These are phyloP conservation scores for Oncorhynchus masou DNA, from an alignment of 2,113 vertebrate genomes.

Conservation along the genomic window DNA sequence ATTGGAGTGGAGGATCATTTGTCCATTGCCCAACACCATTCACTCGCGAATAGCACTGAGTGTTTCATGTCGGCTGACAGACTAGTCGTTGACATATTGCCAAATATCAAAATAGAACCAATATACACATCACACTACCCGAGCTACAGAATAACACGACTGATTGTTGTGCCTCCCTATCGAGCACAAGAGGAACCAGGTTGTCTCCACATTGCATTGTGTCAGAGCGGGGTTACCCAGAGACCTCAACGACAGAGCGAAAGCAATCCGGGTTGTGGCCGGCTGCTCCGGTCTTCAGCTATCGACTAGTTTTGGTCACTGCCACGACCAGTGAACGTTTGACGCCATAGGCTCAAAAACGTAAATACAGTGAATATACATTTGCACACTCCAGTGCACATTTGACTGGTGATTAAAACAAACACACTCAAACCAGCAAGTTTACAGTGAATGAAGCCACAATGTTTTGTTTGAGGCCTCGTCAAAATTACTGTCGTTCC, in stretches of 20 bases:
- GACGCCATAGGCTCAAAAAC: conserved; percentile 37
- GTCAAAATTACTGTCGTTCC: conserved; percentile 44
- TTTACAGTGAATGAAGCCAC: neutral
- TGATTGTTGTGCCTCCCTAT: neutral
- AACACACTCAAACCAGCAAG: neutral
- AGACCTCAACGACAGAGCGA: conserved; percentile 57
- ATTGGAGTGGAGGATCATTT: conserved; percentile 46
- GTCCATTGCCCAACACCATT: conserved; percentile 61
- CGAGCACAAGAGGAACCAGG: conserved; percentile 22
- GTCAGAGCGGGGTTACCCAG: conserved; percentile 59
- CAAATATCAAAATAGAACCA: conserved; percentile 53
- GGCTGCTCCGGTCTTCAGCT: conserved; percentile 56
- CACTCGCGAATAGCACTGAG: conserved; percentile 50
- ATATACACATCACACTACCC: neutral
- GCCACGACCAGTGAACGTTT: conserved; percentile 25
- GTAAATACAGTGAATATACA: conserved; percentile 30
- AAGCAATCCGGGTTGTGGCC: conserved; percentile 65
- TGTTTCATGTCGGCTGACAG: conserved; percentile 49
- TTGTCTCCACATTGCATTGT: conserved; percentile 66
- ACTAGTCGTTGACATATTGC: conserved; percentile 59
- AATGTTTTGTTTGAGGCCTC: conserved; percentile 52
- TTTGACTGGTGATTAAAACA: neutral
- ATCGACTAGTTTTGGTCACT: conserved; percentile 35
- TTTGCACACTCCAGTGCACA: neutral
- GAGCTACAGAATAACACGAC: neutral